phyloP scores from a whole-genome alignment of 2,113 vertebrate genomes.

The Sander vitreus region DNA sequence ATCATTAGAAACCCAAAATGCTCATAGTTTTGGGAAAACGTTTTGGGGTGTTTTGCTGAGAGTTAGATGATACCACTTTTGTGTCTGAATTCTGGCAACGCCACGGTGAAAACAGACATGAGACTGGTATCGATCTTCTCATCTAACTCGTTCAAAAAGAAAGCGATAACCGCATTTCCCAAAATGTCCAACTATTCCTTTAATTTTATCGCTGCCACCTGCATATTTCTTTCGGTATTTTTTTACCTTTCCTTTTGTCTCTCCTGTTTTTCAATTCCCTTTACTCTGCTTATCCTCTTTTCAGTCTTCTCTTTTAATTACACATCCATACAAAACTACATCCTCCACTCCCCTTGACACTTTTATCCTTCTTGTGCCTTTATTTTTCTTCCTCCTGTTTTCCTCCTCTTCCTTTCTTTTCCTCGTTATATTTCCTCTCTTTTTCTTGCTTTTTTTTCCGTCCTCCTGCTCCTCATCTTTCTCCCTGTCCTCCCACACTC shows the following conservation, averaged over 20 bases:
- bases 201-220: neutral
- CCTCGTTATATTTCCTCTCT: neutral
- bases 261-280: neutral
- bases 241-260: neutral
- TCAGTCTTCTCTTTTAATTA: neutral
- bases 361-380: neutral
- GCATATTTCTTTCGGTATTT: slow-evolving; percentile 3
- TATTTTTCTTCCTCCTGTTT: neutral
- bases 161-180: neutral
- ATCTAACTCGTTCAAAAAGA: neutral
- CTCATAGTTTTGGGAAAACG: neutral
- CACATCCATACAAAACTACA: neutral
- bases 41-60: neutral
- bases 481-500: neutral
- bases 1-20: neutral
- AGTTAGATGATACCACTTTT: neutral
- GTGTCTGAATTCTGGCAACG: neutral
- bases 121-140: neutral
- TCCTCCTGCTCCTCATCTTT: neutral
- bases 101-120: neutral
- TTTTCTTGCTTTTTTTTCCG: neutral
- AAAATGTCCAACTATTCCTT: slow-evolving; percentile 13
- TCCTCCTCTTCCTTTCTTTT: neutral
- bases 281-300: neutral
- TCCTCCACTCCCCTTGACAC: neutral